A percentile compares a stretch with the other conserved stretches of the same genome.
Evolutionary conservation across 1,140 invertebrate species (phyloP).

Genomic region (Schlechtendalia chinensis): DNA sequence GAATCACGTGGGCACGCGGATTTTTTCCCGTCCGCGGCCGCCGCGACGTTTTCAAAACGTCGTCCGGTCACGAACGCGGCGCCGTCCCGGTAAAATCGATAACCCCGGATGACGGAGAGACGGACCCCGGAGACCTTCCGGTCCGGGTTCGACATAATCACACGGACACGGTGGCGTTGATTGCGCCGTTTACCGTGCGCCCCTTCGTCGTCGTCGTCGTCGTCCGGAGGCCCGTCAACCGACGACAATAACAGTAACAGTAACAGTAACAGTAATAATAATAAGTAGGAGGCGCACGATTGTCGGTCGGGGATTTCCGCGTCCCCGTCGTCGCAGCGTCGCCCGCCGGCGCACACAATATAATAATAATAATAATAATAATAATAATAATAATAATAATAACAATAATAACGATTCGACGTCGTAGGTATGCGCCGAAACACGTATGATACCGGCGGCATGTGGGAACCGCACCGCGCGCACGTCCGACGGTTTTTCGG

Average conservation of each 20-base stretch:
- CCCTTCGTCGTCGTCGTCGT: no score
- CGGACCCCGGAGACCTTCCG: no score
- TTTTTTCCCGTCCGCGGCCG: no score
- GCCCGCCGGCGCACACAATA: not conserved
- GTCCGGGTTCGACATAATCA: slow-evolving; percentile 11
- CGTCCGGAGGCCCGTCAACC: not conserved
- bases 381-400: not conserved
- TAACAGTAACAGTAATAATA: not conserved
- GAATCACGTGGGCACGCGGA: no score
- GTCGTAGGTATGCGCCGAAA: not conserved
- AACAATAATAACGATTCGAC: not conserved
- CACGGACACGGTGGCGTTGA: not conserved
- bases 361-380: not conserved
- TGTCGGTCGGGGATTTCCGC: slow-evolving; percentile 39
- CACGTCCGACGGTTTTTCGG: not conserved
- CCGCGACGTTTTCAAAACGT: no score
- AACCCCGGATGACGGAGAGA: no score
- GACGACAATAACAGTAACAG: not conserved
- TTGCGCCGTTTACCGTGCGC: not conserved
- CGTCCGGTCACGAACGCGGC: no score
- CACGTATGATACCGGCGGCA: not conserved
- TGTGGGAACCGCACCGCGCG: not conserved
- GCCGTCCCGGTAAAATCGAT: no score
- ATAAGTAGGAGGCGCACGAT: slow-evolving; percentile 29
- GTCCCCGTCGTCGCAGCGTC: not conserved